These are phyloP conservation scores for Thaumetopoea pityocampa DNA, from an alignment of 1,140 invertebrate genomes.

Conservation along the genomic window DNA sequence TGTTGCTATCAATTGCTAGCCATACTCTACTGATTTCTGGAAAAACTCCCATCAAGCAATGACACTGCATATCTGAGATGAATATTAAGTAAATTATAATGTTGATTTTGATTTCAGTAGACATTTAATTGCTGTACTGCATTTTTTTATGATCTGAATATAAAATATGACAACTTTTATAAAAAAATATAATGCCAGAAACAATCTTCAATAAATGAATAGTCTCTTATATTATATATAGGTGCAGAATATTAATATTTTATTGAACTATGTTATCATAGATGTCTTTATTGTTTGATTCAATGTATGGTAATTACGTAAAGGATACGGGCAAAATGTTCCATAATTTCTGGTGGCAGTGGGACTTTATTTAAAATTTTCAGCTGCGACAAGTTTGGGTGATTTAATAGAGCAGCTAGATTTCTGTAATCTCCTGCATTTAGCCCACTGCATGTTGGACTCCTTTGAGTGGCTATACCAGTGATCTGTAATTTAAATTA, in stretches of 20 bases:
- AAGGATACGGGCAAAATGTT: constrained; percentile 95
- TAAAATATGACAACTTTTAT: not conserved
- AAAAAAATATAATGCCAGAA: not conserved
- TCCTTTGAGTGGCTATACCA: constrained; percentile 76
- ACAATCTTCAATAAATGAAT: not conserved
- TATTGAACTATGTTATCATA: constrained; percentile 6
- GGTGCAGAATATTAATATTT: too few species aligned
- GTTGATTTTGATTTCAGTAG: too few species aligned
- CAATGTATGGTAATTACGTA: constrained; percentile 26
- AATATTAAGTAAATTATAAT: constrained; percentile 28
- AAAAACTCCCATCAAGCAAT: constrained; percentile 97
- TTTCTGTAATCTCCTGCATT: constrained; percentile 94
- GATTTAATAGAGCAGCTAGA: constrained; percentile 80
- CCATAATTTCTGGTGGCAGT: constrained; percentile 93
- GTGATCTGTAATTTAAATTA: constrained; percentile 56
- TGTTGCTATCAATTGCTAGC: constrained; percentile 98
- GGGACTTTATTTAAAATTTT: constrained; percentile 89
- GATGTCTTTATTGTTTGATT: not conserved
- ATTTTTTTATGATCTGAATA: too few species aligned
- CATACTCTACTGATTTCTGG: constrained; percentile 97
- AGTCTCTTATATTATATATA: too few species aligned
- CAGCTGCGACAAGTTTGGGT: constrained; percentile 86
- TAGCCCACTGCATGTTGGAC: constrained; percentile 89
- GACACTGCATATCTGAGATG: constrained; percentile 89
- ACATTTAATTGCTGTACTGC: too few species aligned